phyloP scores from a whole-genome alignment of 2,888 invertebrate genomes.

The Thymelicus acteon region DNA sequence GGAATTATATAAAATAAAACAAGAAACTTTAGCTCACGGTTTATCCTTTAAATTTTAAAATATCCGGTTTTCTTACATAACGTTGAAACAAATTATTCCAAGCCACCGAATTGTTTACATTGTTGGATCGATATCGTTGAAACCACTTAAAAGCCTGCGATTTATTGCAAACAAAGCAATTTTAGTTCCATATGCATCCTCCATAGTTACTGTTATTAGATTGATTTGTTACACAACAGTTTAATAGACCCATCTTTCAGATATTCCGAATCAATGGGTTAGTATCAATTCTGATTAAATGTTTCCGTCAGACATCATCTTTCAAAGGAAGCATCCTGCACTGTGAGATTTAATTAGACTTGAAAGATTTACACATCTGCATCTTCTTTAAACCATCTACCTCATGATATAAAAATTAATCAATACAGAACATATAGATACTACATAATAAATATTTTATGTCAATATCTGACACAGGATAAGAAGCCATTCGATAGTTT shows the following conservation, averaged over 20 bases:
- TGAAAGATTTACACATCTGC: constrained; percentile 42
- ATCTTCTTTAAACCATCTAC: not conserved
- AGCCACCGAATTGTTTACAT: too few relatives aligned
- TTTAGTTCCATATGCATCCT: too few relatives aligned
- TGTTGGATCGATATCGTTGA: too few relatives aligned
- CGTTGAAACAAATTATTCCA: not conserved
- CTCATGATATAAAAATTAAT: too few relatives aligned
- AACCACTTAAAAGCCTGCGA: not conserved
- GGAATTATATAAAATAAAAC: constrained; percentile 55
- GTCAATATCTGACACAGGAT: too few relatives aligned
- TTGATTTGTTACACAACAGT: not conserved
- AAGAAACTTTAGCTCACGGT: constrained; percentile 56
- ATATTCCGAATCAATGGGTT: constrained; percentile 58
- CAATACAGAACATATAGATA: too few relatives aligned
- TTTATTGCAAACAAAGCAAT: not conserved
- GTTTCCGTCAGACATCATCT: constrained; percentile 61
- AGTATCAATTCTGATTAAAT: constrained; percentile 54
- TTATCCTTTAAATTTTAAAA: constrained; percentile 37
- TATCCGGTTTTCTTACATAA: constrained; percentile 1
- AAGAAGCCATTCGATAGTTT: too few relatives aligned
- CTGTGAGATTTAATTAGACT: constrained; percentile 71
- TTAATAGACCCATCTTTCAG: constrained; percentile 14
- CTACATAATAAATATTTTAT: too few relatives aligned
- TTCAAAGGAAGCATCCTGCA: constrained; percentile 63
- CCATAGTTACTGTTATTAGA: too few relatives aligned